Percentiles rank a stretch among this genome's conserved stretches.
Conservation (phyloP, 2,797 vertebrate species). For the Sebastes hopkinsi region DNA sequence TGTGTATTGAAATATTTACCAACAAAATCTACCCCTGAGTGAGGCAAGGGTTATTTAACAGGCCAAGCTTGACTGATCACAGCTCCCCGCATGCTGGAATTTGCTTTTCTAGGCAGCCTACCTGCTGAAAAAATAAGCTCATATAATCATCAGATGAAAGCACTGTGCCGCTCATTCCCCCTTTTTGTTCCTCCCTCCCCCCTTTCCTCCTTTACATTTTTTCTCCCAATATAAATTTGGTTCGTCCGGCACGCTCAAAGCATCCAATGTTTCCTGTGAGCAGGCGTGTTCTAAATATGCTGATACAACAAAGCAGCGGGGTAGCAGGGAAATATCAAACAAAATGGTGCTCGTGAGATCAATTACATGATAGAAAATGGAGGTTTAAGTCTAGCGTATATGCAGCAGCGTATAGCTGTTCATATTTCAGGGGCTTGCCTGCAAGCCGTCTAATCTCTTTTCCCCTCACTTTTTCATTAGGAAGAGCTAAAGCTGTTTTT, state of each 20-base stretch:
- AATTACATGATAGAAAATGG: conserved; percentile 84
- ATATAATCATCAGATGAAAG: conserved; percentile 71
- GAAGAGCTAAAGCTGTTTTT: conserved; percentile 64
- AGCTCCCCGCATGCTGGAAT: conserved; percentile 39
- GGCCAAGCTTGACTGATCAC: conserved; percentile 46
- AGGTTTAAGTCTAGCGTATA: conserved; percentile 75
- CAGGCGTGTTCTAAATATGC: conserved; percentile 75
- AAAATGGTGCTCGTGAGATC: conserved; percentile 83
- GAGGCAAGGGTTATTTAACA: conserved; percentile 29
- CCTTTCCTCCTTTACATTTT: conserved; percentile 46
- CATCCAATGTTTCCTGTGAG: conserved; percentile 54
- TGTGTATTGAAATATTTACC: conserved; percentile 22
- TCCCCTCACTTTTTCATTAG: conserved; percentile 64
- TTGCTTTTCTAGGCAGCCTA: conserved; percentile 59
- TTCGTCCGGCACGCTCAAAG: conserved; percentile 53
- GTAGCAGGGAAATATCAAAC: conserved; percentile 75
- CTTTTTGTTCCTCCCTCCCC: conserved; percentile 40
- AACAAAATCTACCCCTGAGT: conserved; percentile 10
- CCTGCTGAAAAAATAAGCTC: conserved; percentile 73
- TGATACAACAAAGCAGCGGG: conserved; percentile 71
- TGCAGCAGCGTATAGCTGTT: conserved; percentile 67
- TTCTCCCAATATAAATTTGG: conserved; percentile 54
- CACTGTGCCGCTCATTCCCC: conserved; percentile 45
- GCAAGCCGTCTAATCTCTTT: conserved; percentile 64
- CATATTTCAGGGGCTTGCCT: conserved; percentile 58